Conservation (phyloP, 2,888 invertebrate genomes). For the Lutraria lutraria region DNA sequence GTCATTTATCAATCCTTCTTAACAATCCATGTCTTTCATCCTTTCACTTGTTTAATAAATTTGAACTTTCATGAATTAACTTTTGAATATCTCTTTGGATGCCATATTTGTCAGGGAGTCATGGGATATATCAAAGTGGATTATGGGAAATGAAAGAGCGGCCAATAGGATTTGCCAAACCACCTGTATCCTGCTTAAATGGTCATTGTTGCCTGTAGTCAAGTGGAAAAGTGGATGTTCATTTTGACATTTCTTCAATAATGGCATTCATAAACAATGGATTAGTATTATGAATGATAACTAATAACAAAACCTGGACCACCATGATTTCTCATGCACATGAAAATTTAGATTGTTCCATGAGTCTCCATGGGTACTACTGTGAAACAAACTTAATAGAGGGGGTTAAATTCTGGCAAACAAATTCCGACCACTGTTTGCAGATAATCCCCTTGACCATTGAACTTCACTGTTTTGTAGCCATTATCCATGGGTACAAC, state of each 20-base stretch:
- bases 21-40: conserved; percentile 8
- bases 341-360: background rate
- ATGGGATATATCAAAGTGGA: conserved; percentile 31
- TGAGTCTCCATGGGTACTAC: background rate
- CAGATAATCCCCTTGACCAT: background rate
- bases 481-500: background rate
- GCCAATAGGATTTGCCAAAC: conserved; percentile 18
- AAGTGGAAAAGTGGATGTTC: background rate
- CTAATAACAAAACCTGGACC: background rate
- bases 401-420: background rate
- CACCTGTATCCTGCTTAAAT: conserved; percentile 34
- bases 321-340: background rate
- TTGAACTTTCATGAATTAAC: background rate
- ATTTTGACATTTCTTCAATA: background rate
- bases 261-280: background rate
- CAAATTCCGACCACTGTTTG: background rate
- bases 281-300: background rate
- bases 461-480: background rate
- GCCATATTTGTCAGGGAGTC: conserved; percentile 19
- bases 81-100: background rate
- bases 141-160: conserved; percentile 27
- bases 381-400: background rate
- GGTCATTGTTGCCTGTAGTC: conserved; percentile 17
- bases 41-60: background rate
- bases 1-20: conserved; percentile 12